Conservation (phyloP, 2,888 invertebrate species). For the Platerodrilus igneus region DNA sequence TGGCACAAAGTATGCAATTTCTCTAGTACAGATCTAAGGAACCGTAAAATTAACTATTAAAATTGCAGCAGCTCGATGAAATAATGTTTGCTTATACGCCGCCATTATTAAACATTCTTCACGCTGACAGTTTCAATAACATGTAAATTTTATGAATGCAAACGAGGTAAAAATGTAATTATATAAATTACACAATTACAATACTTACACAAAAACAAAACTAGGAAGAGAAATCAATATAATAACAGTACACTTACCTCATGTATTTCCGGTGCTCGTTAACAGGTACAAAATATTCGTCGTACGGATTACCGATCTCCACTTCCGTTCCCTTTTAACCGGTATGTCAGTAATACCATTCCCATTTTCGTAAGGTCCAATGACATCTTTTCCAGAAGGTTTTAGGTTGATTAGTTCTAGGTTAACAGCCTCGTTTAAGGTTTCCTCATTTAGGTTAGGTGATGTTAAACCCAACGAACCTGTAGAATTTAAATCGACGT, state of each 20-base stretch:
- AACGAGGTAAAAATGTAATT: too few species aligned
- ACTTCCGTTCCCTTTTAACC: conserved; percentile 61
- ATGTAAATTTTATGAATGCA: too few species aligned
- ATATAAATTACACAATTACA: too few species aligned
- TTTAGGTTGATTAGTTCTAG: conserved; percentile 73
- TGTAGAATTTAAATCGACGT: conserved; percentile 40
- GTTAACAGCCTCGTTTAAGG: conserved; percentile 66
- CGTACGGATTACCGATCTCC: conserved; percentile 67
- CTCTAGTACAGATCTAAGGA: too few species aligned
- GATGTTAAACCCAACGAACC: conserved; percentile 35
- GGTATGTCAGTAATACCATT: conserved; percentile 49
- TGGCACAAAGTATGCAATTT: too few species aligned
- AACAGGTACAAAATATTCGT: conserved; percentile 81
- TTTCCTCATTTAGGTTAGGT: conserved; percentile 39
- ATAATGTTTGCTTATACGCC: too few species aligned
- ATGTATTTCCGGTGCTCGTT: conserved; percentile 81
- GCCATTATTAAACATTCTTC: too few species aligned
- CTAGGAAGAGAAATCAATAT: conserved; percentile 8
- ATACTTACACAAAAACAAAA: too few species aligned
- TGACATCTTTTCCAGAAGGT: conserved; percentile 55
- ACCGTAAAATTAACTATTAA: too few species aligned
- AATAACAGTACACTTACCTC: conserved; percentile 55
- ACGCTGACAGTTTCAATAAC: too few species aligned
- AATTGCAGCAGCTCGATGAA: too few species aligned
- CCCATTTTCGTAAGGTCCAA: conserved; percentile 49